Percentiles rank a stretch among this genome's conserved stretches.
Conservation (phyloP, 2,888 invertebrate genomes). For the Norana najaformis region DNA sequence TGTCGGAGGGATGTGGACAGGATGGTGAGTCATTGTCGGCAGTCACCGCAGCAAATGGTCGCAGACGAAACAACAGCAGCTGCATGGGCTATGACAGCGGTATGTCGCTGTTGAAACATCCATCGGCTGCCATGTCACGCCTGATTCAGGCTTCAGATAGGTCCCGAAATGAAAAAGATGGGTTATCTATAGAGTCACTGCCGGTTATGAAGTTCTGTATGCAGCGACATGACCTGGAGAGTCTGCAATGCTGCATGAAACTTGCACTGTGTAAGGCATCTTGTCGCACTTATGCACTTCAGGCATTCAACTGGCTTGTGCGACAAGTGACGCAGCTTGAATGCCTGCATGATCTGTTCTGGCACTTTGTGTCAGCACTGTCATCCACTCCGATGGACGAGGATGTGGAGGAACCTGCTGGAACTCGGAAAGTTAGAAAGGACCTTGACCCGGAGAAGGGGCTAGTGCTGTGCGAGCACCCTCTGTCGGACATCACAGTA, state of each 20-base stretch:
- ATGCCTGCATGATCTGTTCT: conserved; percentile 89
- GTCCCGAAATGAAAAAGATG: conserved; percentile 49
- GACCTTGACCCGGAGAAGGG: conserved; percentile 21
- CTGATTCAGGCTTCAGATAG: conserved; percentile 64
- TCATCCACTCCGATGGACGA: conserved; percentile 60
- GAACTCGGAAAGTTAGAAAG: background rate
- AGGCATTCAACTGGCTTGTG: conserved; percentile 91
- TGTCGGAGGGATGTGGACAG: background rate
- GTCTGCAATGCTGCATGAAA: conserved; percentile 82
- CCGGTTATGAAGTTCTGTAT: conserved; percentile 84
- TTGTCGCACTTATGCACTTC: conserved; percentile 76
- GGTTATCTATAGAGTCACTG: conserved; percentile 63
- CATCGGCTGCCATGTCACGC: conserved; percentile 82
- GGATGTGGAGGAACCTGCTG: conserved; percentile 61
- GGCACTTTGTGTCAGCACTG: conserved; percentile 91
- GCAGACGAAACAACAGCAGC: conserved; percentile 14
- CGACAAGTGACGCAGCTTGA: conserved; percentile 87
- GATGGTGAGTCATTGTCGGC: background rate
- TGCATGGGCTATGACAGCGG: conserved; percentile 68
- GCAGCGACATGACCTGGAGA: conserved; percentile 79
- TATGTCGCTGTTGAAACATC: conserved; percentile 82
- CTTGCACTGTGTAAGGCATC: conserved; percentile 75
- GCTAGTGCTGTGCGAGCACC: conserved; percentile 73
- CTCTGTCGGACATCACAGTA: conserved; percentile 77
- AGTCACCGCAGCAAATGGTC: background rate